Evolutionary conservation across 2,113 vertebrate species (phyloP).

Genomic region (Hippocampus guttulatus): DNA sequence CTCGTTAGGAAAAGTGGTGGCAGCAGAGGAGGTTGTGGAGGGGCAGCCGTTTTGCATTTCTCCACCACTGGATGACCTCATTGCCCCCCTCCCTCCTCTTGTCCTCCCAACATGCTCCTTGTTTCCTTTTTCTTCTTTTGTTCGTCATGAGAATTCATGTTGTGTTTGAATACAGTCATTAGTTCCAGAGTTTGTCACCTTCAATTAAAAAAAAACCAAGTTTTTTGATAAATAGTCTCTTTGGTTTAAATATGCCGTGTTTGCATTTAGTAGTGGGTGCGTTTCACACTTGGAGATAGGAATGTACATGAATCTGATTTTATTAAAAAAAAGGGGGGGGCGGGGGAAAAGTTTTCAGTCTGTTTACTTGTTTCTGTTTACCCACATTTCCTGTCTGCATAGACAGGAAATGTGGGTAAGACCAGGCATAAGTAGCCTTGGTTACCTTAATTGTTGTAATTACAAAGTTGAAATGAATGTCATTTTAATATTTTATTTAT

Average conservation of each 20-base stretch:
- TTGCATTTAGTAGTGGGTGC: not conserved
- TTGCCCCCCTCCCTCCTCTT: not conserved
- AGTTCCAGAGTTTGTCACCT: constrained; percentile 44
- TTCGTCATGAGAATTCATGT: constrained; percentile 43
- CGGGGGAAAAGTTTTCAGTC: too few relatives aligned
- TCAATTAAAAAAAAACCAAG: constrained; percentile 67
- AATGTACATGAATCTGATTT: not conserved
- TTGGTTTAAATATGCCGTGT: not conserved
- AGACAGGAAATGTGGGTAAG: not conserved
- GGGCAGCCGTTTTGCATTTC: constrained; percentile 15
- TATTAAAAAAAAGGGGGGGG: not conserved
- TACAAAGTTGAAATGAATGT: too few relatives aligned
- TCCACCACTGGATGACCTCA: constrained; percentile 16
- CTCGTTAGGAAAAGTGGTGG: constrained; percentile 4
- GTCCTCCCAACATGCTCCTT: not conserved
- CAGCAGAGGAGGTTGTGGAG: constrained; percentile 18
- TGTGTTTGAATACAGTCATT: constrained; percentile 37
- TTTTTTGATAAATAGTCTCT: constrained; percentile 62
- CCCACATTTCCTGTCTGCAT: too few relatives aligned
- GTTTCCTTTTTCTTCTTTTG: constrained; percentile 30
- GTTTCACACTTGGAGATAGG: not conserved
- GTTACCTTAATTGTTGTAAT: too few relatives aligned
- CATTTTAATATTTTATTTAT: too few relatives aligned
- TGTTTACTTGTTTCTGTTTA: too few relatives aligned
- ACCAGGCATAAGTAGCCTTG: too few relatives aligned